Conservation (phyloP, 2,113 vertebrate species). For the Hepsetus odoe region DNA sequence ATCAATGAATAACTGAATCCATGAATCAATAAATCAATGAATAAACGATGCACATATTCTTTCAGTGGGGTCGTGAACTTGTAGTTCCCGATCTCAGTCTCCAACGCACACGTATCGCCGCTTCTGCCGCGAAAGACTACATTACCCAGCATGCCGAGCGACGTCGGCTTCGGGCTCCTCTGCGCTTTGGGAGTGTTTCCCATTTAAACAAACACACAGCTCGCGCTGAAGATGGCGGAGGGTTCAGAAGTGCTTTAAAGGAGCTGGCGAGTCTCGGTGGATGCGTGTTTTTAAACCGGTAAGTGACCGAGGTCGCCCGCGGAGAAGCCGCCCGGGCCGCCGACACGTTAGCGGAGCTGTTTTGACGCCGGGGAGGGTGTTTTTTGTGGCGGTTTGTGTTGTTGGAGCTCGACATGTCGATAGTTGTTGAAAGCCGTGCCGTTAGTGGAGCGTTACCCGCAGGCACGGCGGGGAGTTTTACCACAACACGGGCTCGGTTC, state of each 20-base stretch:
- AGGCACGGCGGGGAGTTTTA: background rate
- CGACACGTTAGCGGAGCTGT: slow-evolving; percentile 4
- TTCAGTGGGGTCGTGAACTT: slow-evolving; percentile 64
- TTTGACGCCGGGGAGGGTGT: slow-evolving; percentile 6
- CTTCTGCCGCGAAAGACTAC: slow-evolving; percentile 53
- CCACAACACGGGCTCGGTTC: too few relatives aligned
- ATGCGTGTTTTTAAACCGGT: slow-evolving; percentile 72
- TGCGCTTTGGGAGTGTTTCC: slow-evolving; percentile 83
- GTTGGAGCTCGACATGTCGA: background rate
- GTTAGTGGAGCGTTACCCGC: background rate
- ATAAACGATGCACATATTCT: background rate
- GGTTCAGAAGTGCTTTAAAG: slow-evolving; percentile 76
- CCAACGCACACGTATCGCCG: background rate
- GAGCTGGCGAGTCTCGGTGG: slow-evolving; percentile 75
- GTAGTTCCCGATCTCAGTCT: slow-evolving; percentile 64
- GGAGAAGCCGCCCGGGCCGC: background rate
- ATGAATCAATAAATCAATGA: slow-evolving; percentile 40
- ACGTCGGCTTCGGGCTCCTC: slow-evolving; percentile 65
- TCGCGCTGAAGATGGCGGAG: slow-evolving; percentile 83
- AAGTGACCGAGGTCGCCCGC: slow-evolving; percentile 58
- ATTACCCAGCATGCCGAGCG: slow-evolving; percentile 70
- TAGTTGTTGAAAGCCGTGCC: background rate
- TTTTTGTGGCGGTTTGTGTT: background rate
- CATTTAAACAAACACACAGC: slow-evolving; percentile 85
- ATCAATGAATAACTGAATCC: background rate